Evolutionary conservation across 2,113 vertebrate genomes (phyloP), one percentile per base, ranked within the genome.

Genomic region (Elephas maximus): DNA sequence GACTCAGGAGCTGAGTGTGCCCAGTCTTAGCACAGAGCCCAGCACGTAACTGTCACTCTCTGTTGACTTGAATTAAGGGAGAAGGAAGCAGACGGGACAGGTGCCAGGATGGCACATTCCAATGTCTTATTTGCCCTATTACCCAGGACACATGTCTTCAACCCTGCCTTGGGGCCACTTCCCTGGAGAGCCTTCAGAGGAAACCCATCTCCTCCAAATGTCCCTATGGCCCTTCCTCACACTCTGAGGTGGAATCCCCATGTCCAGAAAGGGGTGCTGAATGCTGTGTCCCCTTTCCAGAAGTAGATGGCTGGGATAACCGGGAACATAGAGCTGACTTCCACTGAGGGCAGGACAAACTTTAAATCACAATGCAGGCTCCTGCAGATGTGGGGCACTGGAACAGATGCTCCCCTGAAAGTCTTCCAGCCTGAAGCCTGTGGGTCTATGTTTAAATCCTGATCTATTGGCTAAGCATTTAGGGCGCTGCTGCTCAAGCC

Each of bases 1-100:
- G 20, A 44, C 23, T 41, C n/a, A 33, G 4, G 12, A 7, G 9
- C 30, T 45, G 37, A 9, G 10, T 8, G 26, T 44, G 41, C 4
- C 24, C 45, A 1, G 2, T 12, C 48, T 62, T 17, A 23, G 28
- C 62, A 37, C 30, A 74, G 53, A 33, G 3, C 2, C 37, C 4
- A 2, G 26, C 9, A 7, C 2, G 44, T 2, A 5, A 0, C 9
- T 8, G 8, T 0, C 7, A 4, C 24, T 63, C n/a, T 65, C 3
- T 86, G 28, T 2, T 51, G 18, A 41, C 6, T 30, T 33, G 26
- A 67, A 78, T 11, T 57, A 37, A 48, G 23, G 45, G 41, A 63
- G 15, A 37, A 18, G 3, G 48, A 41, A 33, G 15, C 8, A 76
- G 24, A 69, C 60, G 2, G 21, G 30, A 21, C 1, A 24, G 18